Percentiles rank a stretch among this genome's conserved stretches.
These are phyloP conservation scores for Lingula anatina DNA, from an alignment of 2,888 invertebrate genomes.

Conservation along the genomic window DNA sequence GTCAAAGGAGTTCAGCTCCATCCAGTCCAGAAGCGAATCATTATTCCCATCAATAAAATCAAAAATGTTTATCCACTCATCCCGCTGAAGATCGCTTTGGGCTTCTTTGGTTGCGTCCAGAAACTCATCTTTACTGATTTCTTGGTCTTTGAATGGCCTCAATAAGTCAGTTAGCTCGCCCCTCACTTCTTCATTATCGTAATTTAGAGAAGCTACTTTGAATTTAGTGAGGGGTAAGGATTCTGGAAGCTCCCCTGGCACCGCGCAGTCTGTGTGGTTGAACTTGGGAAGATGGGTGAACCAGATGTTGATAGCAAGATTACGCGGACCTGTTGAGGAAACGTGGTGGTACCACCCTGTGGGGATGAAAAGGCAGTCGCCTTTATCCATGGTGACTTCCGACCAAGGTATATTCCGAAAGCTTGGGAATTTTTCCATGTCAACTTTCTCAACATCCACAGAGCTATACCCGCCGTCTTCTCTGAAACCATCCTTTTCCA, in stretches of 20 bases:
- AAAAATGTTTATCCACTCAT: conserved; percentile 9
- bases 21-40: conserved; percentile 12
- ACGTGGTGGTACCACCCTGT: conserved; percentile 32
- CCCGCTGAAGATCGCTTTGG: no score
- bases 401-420: conserved; percentile 28
- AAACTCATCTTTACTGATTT: no score
- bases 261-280: conserved; percentile 21
- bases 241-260: conserved; percentile 3
- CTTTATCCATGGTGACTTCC: conserved; percentile 25
- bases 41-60: conserved; percentile 10
- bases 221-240: conserved; percentile 11
- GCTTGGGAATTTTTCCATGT: conserved; percentile 25
- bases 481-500: conserved; percentile 23
- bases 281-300: conserved; percentile 27
- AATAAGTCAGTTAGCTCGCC: no score
- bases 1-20: conserved; percentile 15
- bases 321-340: conserved; percentile 19
- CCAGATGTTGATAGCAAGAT: conserved; percentile 35
- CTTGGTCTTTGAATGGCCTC: no score
- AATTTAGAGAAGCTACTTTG: conserved; percentile 9
- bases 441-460: conserved; percentile 37
- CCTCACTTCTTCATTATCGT: no score
- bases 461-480: conserved; percentile 26
- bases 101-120: conserved; percentile 19
- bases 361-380: conserved; percentile 45